A percentile compares a stretch with the other conserved stretches of the same genome.
These are phyloP conservation scores for Apantesis nais DNA, from an alignment of 2,888 invertebrate species.

Conservation along the genomic window DNA sequence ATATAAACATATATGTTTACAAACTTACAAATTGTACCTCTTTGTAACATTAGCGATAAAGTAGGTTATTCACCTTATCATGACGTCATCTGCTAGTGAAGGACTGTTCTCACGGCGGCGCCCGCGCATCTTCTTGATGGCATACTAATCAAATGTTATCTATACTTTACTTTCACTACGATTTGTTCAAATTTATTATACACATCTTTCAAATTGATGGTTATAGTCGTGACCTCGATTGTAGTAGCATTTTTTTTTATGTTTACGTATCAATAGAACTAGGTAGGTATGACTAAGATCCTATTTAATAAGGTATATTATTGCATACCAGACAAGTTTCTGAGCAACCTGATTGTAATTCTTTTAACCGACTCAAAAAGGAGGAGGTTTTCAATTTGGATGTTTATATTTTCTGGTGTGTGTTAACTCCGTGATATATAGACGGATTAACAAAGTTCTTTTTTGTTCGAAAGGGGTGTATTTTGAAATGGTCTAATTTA, in stretches of 20 bases:
- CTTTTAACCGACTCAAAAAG: no score
- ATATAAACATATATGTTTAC: background rate
- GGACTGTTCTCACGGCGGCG: background rate
- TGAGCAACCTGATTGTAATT: no score
- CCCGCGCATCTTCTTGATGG: slow-evolving; percentile 1
- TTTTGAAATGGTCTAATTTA: no score
- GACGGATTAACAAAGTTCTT: no score
- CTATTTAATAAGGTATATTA: no score
- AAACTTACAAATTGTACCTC: background rate
- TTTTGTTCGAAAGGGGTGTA: no score
- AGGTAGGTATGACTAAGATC: background rate
- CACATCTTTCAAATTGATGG: background rate
- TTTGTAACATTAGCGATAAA: background rate
- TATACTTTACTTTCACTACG: slow-evolving; percentile 39
- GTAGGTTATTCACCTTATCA: background rate
- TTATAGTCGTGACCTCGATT: background rate
- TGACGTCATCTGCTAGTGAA: background rate
- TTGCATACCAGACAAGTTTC: no score
- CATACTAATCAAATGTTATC: slow-evolving; percentile 31
- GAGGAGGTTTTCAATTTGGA: no score
- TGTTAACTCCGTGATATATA: no score
- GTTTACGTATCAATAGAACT: background rate
- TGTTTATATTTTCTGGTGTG: no score
- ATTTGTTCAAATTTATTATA: slow-evolving; percentile 4
- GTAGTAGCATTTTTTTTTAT: background rate